Evolutionary conservation across 1,140 invertebrate genomes (phyloP), one percentile per base, ranked within the genome.

Genomic region (Tetragnatha versicolor): DNA sequence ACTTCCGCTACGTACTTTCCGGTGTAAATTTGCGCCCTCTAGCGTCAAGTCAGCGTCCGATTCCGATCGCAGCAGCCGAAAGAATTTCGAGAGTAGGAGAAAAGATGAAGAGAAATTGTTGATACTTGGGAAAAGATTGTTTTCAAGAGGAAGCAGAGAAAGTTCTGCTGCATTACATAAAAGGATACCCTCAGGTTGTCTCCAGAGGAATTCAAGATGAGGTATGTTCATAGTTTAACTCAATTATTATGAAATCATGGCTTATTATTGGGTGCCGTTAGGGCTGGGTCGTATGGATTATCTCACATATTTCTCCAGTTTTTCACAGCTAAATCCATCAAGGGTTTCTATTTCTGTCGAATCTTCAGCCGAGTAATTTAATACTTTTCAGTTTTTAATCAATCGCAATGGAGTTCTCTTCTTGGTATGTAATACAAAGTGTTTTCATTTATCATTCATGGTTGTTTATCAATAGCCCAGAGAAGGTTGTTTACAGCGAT

Each of bases 101-200:
- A 65, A 70, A 70, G 68, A 70, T 70, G 68, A 70, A 53, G 68
- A 70, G 65, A 29, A 51, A 27, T 69, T 69, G 37, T 66, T 66
- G 42, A 47, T 42, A 42, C 27, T 17, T 3, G 39, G 39, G 12
- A 45, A 55, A 37, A 47, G 20, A 47, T 47, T 17, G 20, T 12
- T 47, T 47, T 47, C 20, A 12, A 1, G 2, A 12, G 42, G 20
- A 47, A 47, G 42, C 42, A 47, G 42, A 47, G 42, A 47, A 47
- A 47, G 1, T 12, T 47, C 42, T 47, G 42, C 42, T 47, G 12
- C 22, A 42, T 31, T 29, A 42, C 61, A 10, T n/a, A 42, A 25
- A 22, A 55, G 10, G 35, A 25, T 55, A 14, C 2, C 7, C 17
- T 37, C 49, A 27, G 49, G 37, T 17, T 42, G 49, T 33, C 51